Base-by-base conservation (phyloP, 2,113 vertebrate species). In the Anoura caudifer region DNA sequence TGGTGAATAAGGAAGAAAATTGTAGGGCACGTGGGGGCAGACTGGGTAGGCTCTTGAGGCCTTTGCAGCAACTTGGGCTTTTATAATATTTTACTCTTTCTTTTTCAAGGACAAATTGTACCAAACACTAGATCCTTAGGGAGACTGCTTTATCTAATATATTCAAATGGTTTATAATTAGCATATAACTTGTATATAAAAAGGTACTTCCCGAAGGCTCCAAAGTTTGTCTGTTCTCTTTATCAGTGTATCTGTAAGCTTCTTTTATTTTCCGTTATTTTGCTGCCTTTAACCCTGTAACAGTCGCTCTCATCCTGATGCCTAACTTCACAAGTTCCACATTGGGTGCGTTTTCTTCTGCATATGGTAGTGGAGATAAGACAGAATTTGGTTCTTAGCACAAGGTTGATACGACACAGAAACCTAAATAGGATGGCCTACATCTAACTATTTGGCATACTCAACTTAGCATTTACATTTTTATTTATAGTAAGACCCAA, bases 141-240 rank as follows among this genome's bases (percentile, higher is more conserved):
- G 67, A 91, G 70, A 24, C 31, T 91, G 41, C 73, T 82, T 83
- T 95, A 91, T 85, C 56, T 94, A 87, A 93, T 90, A 84, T 65
- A 96, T 54, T 94, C 82, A 91, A 92, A 72, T 95, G 67, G 90
- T 80, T 90, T 90, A 52, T 70, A 92, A 80, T 90, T 94, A 94
- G 89, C 92, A 91, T 85, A 95, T 65, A 93, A 80, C 91, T 82
- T 93, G 0, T 96, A 28, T 67, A 76, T 75, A 54, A 80, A 94
- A 91, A 96, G 75, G n/a, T 26, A 76, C 43, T 87, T 94, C 45
- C 28, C 56, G 67, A 70, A 67, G 72, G 11, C 31, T 54, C 14
- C 38, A 33, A 56, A 73, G 2, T 72, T 89, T 94, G 2, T 72
- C 86, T 94, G 54, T 67, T 83, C 61, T 73, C 15, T n/a, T 93